These are phyloP conservation scores for Linnaemya tessellans DNA, from an alignment of 2,888 invertebrate genomes.

Conservation along the genomic window DNA sequence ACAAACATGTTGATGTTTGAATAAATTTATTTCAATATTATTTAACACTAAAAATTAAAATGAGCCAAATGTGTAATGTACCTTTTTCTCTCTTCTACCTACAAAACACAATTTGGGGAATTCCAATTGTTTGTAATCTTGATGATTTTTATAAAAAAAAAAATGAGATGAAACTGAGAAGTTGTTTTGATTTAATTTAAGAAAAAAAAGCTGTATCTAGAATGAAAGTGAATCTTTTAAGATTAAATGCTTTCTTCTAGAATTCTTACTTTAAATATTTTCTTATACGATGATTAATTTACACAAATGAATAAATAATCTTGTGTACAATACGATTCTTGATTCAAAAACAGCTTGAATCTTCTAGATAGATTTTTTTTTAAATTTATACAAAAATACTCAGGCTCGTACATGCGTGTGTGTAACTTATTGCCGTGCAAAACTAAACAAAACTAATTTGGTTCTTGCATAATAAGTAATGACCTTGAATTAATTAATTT, in stretches of 20 bases:
- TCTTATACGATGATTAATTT: too few species aligned
- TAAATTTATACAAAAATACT: too few species aligned
- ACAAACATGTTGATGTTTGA: conserved; percentile 4
- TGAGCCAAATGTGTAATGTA: neutral
- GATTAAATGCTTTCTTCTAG: neutral
- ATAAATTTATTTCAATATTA: neutral
- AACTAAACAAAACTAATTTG: neutral
- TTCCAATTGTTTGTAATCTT: conserved; percentile 4
- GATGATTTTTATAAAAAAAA: neutral
- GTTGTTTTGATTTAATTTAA: too few species aligned
- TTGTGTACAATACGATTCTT: too few species aligned
- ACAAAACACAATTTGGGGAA: neutral
- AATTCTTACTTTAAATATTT: too few species aligned
- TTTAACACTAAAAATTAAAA: neutral
- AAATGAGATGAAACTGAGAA: neutral
- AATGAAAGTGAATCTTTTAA: neutral
- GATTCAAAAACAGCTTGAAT: too few species aligned
- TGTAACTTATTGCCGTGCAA: neutral
- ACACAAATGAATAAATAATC: too few species aligned
- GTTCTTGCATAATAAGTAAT: neutral
- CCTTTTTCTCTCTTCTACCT: neutral
- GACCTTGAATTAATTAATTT: conserved; percentile 48
- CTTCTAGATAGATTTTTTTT: too few species aligned
- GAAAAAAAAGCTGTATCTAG: neutral
- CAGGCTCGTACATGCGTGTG: too few species aligned